phyloP scores from a whole-genome alignment of 2,888 invertebrate genomes.

The Hyalella azteca region DNA sequence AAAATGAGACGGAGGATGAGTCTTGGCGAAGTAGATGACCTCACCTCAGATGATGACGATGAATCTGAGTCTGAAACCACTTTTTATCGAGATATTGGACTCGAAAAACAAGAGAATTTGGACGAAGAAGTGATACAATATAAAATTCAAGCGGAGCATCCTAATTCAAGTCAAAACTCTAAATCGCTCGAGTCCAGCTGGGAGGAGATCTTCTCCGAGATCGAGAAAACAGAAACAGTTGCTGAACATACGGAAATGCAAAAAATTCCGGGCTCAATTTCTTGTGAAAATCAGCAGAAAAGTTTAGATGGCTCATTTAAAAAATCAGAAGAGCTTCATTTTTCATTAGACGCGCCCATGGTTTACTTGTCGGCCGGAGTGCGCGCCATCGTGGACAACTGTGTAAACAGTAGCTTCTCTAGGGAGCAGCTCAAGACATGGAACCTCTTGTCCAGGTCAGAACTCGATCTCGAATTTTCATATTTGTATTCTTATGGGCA shows the following conservation, averaged over 20 bases:
- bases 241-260: no score
- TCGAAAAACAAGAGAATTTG: no score
- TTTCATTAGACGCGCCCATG: conserved; percentile 63
- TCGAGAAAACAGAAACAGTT: background rate
- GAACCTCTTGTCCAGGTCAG: conserved; percentile 64
- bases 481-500: no score
- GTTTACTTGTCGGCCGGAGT: conserved; percentile 90
- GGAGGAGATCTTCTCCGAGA: background rate
- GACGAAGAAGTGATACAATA: background rate
- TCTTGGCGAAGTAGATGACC: background rate
- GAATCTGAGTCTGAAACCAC: background rate
- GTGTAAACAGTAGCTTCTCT: conserved; percentile 95
- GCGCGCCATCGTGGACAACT: conserved; percentile 97
- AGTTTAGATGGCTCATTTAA: no score
- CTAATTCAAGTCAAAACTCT: background rate
- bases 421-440: conserved; percentile 80
- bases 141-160: background rate
- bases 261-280: no score
- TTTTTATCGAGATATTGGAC: no score
- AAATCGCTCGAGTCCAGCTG: background rate
- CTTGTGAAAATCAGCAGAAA: no score
- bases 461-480: no score
- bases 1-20: background rate
- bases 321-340: conserved; percentile 61
- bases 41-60: background rate